phyloP scores from a whole-genome alignment of 2,888 invertebrate genomes.

The Thalpophila matura region DNA sequence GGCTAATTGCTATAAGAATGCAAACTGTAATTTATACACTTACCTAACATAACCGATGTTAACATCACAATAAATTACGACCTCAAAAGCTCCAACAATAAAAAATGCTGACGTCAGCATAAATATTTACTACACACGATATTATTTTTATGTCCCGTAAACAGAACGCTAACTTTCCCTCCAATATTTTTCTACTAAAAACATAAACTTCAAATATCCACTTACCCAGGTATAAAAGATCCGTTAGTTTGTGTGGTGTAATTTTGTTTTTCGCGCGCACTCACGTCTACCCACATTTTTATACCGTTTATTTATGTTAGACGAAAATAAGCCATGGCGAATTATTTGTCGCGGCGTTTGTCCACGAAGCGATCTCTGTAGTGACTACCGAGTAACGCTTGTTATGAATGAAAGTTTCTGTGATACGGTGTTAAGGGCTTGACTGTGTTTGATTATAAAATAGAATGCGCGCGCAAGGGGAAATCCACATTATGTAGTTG shows the following conservation, averaged over 20 bases:
- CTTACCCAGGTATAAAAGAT: constrained; percentile 93
- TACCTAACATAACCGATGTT: background rate
- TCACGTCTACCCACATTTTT: constrained; percentile 91
- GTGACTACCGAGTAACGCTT: constrained; percentile 76
- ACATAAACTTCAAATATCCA: constrained; percentile 38
- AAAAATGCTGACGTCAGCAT: constrained; percentile 31
- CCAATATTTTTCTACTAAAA: constrained; percentile 42
- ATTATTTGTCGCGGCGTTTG: constrained; percentile 71
- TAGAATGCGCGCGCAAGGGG: constrained; percentile 74
- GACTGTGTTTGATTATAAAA: constrained; percentile 50
- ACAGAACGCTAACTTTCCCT: constrained; percentile 46
- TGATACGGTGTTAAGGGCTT: constrained; percentile 58
- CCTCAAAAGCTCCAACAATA: constrained; percentile 11
- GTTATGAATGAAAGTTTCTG: constrained; percentile 74
- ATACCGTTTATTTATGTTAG: constrained; percentile 64
- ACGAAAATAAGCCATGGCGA: constrained; percentile 72
- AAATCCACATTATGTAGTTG: constrained; percentile 31
- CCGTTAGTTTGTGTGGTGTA: constrained; percentile 91
- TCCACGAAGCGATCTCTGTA: constrained; percentile 74
- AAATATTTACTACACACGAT: constrained; percentile 24
- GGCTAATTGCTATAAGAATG: too few relatives aligned
- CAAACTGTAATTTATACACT: constrained; percentile 1
- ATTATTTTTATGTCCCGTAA: constrained; percentile 24
- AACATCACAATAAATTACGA: constrained; percentile 10
- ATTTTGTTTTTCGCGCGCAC: constrained; percentile 90